Evolutionary conservation across 2,888 invertebrate genomes (phyloP), one percentile per base, ranked within the genome.

Genomic region (Gastrophysa polygoni): DNA sequence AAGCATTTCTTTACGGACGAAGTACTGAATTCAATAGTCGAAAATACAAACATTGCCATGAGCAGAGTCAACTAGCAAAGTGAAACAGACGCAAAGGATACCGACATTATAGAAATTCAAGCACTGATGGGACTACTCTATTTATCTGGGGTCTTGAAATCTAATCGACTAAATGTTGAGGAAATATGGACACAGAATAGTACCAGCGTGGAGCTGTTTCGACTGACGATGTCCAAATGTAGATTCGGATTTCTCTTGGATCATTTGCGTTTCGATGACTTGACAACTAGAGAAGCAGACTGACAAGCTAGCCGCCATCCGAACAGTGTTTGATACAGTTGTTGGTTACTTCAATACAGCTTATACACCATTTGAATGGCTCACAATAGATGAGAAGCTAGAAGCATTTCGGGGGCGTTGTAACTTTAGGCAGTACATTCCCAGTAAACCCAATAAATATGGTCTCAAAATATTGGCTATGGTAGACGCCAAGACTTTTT

Each of bases 11-110:
- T 56, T 29, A 49, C 21, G 44, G 59, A 63, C 28, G 59, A 66
- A 47, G 67, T 74, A 47, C 34, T 74, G 10, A 60, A 68, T 32
- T 62, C 69, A 21, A 49, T 49, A 49, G 49, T 49, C 24, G 24
- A 49, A 49, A 49, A 49, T 57, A 75, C 73, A 11, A 21, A 49
- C 49, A 49, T 49, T 49, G 49, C 49, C 24, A 49, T 49, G 49
- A 49, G 49, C 21, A 49, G 49, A 49, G 14, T 18, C 21, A 49
- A 20, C 21, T 49, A 49, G 28, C 16, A 16, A 10, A 20, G 49
- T 21, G 49, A 49, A 4, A 49, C 4, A 18, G 49, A 20, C 24
- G 49, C 49, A 49, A 49, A 49, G 21, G 24, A 49, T 5, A 49
- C 49, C 21, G 49, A 49, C 49, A 49, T 57, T 38, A 32, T 56